Base-by-base conservation (phyloP, 23 tunicate species). In the Ascidia mentula region DNA sequence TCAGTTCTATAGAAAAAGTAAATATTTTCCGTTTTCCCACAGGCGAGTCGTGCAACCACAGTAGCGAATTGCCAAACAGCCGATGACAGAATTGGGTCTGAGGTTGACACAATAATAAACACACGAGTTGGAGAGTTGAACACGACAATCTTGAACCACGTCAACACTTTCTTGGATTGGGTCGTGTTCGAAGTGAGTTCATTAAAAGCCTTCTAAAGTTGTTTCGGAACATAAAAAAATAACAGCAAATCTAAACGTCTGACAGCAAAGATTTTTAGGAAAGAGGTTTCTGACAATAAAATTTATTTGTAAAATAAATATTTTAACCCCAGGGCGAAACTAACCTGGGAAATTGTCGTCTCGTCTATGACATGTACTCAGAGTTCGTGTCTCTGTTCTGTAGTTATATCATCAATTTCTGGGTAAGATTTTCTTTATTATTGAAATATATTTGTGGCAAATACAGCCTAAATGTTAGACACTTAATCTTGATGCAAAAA, bases 341-440 rank as follows among this genome's bases (percentile, higher is more conserved):
- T 35, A 79, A 89, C 46, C 59, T 89, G 0, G 95, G 89, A 60
- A 80, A 74, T 39, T 89, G 95, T 69, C 40, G 15, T 17, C 85
- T 84, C 18, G 30, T 89, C 1, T 84, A 73, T 46, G 36, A 61
- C 2, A 37, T 78, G 31, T 89, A 84, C 84, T 39, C 33, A n/a
- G 89, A 37, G 7, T 33, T 89, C 30, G 60, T 89, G n/a, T 15
- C 42, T 9, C 30, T 84, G 0, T 31, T 61, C 22, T 89, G 95
- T 61, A 75, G 69, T 32, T 84, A 89, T 46, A 46, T 89, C 77
- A 65, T 89, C 32, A 75, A 89, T 40, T 53, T 77, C 32, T 35
- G 85, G 73, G 95, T 89, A 33, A 74, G 95, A 46, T 76, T 34
- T 32, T 30, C 40, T 0, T n/a, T 35, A n/a, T n/a, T n/a, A n/a